Percentiles rank a stretch among this genome's conserved stretches.
phyloP scores from a whole-genome alignment of 2,888 invertebrate species.

The Timema cristinae region DNA sequence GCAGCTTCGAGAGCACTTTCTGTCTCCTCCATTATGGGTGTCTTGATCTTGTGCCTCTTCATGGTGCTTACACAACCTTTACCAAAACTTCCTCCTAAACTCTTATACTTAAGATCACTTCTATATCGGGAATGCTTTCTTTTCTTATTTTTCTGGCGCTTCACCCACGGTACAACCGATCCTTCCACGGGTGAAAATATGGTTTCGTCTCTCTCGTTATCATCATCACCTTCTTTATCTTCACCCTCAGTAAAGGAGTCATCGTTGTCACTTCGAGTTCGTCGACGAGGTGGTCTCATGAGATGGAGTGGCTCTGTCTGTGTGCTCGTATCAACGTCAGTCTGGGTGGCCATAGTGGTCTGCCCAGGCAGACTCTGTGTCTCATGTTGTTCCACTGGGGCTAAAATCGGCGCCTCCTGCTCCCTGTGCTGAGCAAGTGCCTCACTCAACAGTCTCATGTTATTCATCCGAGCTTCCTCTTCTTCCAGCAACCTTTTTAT shows the following conservation, averaged over 20 bases:
- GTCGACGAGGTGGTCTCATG: conserved; percentile 25
- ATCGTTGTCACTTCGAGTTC: conserved; percentile 27
- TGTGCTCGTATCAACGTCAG: conserved; percentile 76
- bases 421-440: conserved; percentile 16
- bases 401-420: background rate
- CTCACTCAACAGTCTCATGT: conserved; percentile 18
- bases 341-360: conserved; percentile 62
- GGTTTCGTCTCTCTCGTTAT: background rate
- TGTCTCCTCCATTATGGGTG: conserved; percentile 40
- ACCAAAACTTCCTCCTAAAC: background rate
- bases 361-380: conserved; percentile 80
- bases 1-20: conserved; percentile 35
- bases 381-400: conserved; percentile 46
- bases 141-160: conserved; percentile 15
- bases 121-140: conserved; percentile 6
- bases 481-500: conserved; percentile 26
- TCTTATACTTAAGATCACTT: background rate
- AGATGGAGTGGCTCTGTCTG: conserved; percentile 60
- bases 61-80: background rate
- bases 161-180: conserved; percentile 9
- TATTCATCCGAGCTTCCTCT: conserved; percentile 21
- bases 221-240: background rate
- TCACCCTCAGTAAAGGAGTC: conserved; percentile 28
- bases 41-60: conserved; percentile 37
- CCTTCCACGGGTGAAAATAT: background rate